Conservation (phyloP, 2,888 invertebrate species). For the Prosopocoilus inquinatus region DNA sequence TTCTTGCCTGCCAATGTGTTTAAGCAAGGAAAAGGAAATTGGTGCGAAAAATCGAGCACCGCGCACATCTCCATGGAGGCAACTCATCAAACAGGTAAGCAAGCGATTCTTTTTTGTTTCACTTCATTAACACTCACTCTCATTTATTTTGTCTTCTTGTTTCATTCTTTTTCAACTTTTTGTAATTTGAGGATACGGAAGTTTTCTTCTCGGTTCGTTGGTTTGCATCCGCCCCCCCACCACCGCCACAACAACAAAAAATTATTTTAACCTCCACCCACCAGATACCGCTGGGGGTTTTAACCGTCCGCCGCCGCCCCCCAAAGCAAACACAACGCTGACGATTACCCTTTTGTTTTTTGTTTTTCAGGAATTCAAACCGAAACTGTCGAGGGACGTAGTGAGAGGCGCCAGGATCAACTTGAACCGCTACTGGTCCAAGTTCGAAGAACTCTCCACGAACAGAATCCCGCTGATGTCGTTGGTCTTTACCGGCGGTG, state of each 20-base stretch:
- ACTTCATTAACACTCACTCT: too few species aligned
- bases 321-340: not conserved
- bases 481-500: slow-evolving; percentile 49
- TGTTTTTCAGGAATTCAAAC: slow-evolving; percentile 57
- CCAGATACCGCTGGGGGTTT: too few species aligned
- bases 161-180: too few species aligned
- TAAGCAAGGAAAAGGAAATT: too few species aligned
- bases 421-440: slow-evolving; percentile 64
- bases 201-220: not conserved
- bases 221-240: not conserved
- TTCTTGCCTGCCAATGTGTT: not conserved
- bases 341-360: slow-evolving; percentile 27
- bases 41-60: too few species aligned
- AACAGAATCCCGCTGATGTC: slow-evolving; percentile 21
- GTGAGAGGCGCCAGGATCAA: slow-evolving; percentile 60
- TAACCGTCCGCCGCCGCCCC: not conserved
- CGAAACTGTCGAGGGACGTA: slow-evolving; percentile 58
- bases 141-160: too few species aligned
- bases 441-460: slow-evolving; percentile 59
- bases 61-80: too few species aligned
- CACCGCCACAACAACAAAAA: too few species aligned
- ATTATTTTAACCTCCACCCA: too few species aligned
- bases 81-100: too few species aligned
- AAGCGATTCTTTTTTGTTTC: too few species aligned
- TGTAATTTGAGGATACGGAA: too few species aligned